phyloP scores from a whole-genome alignment of 2,797 vertebrate genomes.

The Crax fasciolata region DNA sequence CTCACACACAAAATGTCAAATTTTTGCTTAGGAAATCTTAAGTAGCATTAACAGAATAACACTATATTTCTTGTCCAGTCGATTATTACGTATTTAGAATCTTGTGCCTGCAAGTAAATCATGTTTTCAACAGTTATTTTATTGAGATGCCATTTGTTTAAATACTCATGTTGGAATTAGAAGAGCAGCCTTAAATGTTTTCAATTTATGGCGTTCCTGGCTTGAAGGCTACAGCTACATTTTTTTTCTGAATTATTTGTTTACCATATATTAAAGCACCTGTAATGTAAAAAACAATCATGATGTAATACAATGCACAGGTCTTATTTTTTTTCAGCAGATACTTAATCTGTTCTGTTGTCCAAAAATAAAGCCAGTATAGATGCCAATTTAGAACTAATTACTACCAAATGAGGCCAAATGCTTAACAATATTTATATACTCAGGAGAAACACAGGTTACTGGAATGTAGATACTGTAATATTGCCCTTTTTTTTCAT shows the following conservation, averaged over 20 bases:
- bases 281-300: background rate
- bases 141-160: background rate
- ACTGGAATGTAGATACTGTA: background rate
- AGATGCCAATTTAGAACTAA: background rate
- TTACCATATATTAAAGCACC: background rate
- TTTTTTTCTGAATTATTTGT: background rate
- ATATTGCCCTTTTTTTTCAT: background rate
- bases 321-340: background rate
- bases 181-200: background rate
- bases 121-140: background rate
- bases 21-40: background rate
- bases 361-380: background rate
- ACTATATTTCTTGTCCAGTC: background rate
- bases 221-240: background rate
- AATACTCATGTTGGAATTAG: background rate
- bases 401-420: conserved; percentile 3
- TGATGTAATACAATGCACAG: background rate
- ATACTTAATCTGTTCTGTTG: background rate
- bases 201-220: background rate
- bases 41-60: background rate
- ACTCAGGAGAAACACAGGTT: background rate
- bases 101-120: background rate
- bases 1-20: background rate
- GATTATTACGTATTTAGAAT: background rate
- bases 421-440: background rate